A percentile compares a stretch with the other conserved stretches of the same genome.
Conservation (phyloP, 2,888 invertebrate species). For the Cheilosia soror region DNA sequence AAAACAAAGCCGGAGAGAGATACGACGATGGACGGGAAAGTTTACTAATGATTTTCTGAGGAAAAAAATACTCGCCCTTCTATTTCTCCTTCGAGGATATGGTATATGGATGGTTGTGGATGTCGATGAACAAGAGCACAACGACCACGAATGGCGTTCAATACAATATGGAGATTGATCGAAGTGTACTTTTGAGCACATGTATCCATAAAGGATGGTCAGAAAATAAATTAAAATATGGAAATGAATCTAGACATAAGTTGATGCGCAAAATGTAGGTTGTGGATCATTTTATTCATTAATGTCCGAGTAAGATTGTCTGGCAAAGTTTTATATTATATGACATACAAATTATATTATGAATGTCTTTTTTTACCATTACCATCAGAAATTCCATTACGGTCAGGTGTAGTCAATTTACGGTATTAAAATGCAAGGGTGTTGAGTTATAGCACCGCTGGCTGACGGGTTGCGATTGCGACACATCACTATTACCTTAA, state of each 20-base stretch:
- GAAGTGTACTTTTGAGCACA: conserved; percentile 17
- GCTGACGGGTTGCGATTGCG: too few relatives aligned
- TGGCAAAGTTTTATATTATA: too few relatives aligned
- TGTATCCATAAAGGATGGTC: background rate
- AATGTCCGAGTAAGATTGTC: too few relatives aligned
- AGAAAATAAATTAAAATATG: conserved; percentile 43
- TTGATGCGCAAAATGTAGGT: background rate
- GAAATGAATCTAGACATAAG: conserved; percentile 15
- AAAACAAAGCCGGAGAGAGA: conserved; percentile 17
- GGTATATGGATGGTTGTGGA: background rate
- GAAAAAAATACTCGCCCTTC: background rate
- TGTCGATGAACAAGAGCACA: background rate
- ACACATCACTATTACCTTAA: too few relatives aligned
- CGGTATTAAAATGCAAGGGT: too few relatives aligned
- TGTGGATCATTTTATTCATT: background rate
- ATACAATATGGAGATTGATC: conserved; percentile 10
- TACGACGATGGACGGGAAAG: conserved; percentile 11
- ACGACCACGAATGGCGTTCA: background rate
- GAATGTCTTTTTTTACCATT: too few relatives aligned
- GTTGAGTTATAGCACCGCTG: too few relatives aligned
- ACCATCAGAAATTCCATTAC: too few relatives aligned
- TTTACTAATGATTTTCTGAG: conserved; percentile 27
- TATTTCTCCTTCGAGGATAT: background rate
- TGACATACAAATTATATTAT: too few relatives aligned
- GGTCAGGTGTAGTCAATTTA: too few relatives aligned